A percentile compares a stretch with the other conserved stretches of the same genome.
Evolutionary conservation across 2,113 vertebrate genomes (phyloP).

Genomic region (Psephotus haematonotus): DNA sequence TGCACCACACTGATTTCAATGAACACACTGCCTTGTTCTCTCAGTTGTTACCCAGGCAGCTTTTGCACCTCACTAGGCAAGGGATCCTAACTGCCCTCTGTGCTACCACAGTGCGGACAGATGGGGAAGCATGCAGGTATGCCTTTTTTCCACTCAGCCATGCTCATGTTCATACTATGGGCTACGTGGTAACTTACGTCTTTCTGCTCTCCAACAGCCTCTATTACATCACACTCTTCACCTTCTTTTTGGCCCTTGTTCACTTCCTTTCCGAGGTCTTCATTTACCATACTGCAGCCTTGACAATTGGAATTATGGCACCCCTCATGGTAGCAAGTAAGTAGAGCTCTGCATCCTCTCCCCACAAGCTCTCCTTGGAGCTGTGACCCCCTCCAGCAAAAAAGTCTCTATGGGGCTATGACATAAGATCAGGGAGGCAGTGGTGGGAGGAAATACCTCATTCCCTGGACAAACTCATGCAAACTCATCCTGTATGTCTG

Average conservation of each 20-base stretch:
- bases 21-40: not conserved
- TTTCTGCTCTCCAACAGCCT: slow-evolving; percentile 77
- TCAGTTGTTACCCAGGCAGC: not conserved
- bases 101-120: not conserved
- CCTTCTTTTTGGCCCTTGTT: slow-evolving; percentile 90
- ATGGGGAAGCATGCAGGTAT: not conserved
- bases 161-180: not conserved
- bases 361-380: not conserved
- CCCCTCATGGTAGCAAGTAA: slow-evolving; percentile 92
- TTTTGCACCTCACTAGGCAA: not conserved
- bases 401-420: not conserved
- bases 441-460: not conserved
- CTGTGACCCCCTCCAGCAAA: not conserved
- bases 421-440: not conserved
- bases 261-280: slow-evolving; percentile 94
- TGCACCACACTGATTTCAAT: not conserved
- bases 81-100: not conserved
- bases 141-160: not conserved
- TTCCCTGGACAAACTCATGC: not conserved
- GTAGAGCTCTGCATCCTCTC: not conserved
- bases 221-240: slow-evolving; percentile 94
- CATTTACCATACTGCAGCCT: slow-evolving; percentile 88
- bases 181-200: not conserved
- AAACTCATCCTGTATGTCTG: not conserved
- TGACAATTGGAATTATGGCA: slow-evolving; percentile 92